Evolutionary conservation across 2,113 vertebrate species (phyloP).

Genomic region (Brachypodius melanocephalos): DNA sequence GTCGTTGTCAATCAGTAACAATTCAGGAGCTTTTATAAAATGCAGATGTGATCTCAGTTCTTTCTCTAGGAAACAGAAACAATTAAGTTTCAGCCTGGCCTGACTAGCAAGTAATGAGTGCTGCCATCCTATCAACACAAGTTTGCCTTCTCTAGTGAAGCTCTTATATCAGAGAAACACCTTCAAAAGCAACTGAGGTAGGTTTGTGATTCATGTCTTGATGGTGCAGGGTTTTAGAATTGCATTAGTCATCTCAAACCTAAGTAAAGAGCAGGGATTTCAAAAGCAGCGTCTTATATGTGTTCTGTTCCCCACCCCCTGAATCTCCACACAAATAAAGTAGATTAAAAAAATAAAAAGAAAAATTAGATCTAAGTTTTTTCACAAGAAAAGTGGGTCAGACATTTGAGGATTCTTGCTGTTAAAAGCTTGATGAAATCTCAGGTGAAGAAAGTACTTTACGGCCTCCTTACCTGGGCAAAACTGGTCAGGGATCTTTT

Average conservation of each 20-base stretch:
- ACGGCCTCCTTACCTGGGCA: not conserved
- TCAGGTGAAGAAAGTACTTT: constrained; percentile 6
- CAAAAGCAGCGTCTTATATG: not conserved
- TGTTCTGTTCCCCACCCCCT: not conserved
- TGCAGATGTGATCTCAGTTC: constrained; percentile 45
- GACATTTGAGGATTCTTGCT: not conserved
- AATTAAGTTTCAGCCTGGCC: constrained; percentile 18
- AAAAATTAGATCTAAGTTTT: not conserved
- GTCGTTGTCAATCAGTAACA: constrained; percentile 13
- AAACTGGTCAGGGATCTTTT: not conserved
- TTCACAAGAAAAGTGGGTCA: not conserved
- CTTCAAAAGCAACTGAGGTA: not conserved
- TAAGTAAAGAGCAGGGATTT: not conserved
- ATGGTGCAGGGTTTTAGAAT: not conserved
- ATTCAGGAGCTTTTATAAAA: constrained; percentile 53
- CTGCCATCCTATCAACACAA: not conserved
- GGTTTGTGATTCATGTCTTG: not conserved
- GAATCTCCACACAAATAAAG: not conserved
- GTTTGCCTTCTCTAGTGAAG: not conserved
- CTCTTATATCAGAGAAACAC: not conserved
- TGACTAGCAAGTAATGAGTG: not conserved
- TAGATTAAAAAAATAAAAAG: not conserved
- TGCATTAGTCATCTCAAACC: not conserved
- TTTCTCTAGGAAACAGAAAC: constrained; percentile 58
- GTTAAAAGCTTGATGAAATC: not conserved